phyloP scores from a whole-genome alignment of 1,140 invertebrate genomes.

The Uloborus diversus region DNA sequence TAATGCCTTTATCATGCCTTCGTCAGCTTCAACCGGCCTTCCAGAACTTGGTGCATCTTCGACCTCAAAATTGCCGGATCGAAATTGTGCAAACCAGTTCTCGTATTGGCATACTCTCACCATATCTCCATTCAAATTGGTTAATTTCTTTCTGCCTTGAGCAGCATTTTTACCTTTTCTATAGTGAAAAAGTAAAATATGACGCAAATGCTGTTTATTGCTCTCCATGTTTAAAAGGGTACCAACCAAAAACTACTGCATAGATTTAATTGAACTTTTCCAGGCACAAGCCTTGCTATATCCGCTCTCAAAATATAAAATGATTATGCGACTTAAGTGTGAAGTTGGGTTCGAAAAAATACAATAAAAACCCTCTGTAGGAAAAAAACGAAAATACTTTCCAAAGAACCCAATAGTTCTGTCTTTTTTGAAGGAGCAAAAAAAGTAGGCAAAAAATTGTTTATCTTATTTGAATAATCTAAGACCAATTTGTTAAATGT shows the following conservation, averaged over 20 bases:
- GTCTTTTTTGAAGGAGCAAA: too few relatives aligned
- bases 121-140: not conserved
- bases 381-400: conserved; percentile 19
- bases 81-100: not conserved
- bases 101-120: not conserved
- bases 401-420: conserved; percentile 69
- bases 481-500: too few relatives aligned
- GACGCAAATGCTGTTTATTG: not conserved
- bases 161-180: not conserved
- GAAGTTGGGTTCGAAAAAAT: conserved; percentile 6
- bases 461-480: too few relatives aligned
- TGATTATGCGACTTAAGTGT: not conserved
- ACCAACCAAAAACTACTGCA: conserved; percentile 2
- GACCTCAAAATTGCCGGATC: not conserved
- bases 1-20: too few relatives aligned
- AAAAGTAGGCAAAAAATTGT: too few relatives aligned
- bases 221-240: conserved; percentile 2
- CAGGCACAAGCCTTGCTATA: conserved; percentile 15
- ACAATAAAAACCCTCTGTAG: conserved; percentile 1
- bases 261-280: conserved; percentile 1
- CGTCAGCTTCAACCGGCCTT: not conserved
- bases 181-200: not conserved
- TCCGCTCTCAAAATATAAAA: conserved; percentile 7
- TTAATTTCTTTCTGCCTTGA: conserved; percentile 4
- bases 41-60: not conserved